phyloP scores from a whole-genome alignment of 2,888 invertebrate species.

The Epistrophe grossulariae region DNA sequence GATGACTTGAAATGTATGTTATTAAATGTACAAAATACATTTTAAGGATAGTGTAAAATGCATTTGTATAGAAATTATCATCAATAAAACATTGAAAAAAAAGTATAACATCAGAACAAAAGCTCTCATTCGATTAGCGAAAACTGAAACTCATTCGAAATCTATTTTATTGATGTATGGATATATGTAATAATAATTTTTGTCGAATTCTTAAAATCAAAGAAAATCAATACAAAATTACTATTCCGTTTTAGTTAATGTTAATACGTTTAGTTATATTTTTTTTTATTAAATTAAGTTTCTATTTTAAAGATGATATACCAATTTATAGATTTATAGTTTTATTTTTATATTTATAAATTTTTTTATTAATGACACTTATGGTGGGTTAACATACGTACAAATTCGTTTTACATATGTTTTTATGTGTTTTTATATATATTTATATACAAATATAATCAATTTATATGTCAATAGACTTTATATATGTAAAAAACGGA shows the following conservation, averaged over 20 bases:
- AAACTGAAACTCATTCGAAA: not conserved
- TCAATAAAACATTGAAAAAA: not conserved
- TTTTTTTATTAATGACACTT: conserved; percentile 78
- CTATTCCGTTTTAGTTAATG: not conserved
- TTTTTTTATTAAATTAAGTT: not conserved
- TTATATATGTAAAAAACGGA: conserved; percentile 27
- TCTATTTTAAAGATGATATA: conserved; percentile 16
- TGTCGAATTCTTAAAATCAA: not conserved
- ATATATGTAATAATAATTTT: not conserved
- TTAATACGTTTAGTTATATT: not conserved
- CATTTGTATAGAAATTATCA: not conserved
- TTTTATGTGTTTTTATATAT: conserved; percentile 23
- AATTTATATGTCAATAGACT: conserved; percentile 27
- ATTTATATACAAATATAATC: conserved; percentile 37
- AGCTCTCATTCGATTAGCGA: not conserved
- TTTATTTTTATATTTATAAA: conserved; percentile 65
- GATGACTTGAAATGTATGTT: not conserved
- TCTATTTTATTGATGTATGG: not conserved
- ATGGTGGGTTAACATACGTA: conserved; percentile 75
- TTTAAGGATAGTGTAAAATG: not conserved
- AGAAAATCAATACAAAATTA: not conserved
- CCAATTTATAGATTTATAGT: conserved; percentile 14
- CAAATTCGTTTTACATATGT: conserved; percentile 46
- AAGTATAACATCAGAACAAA: not conserved
- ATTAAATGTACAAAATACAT: not conserved